These are phyloP conservation scores for Bufotes viridis DNA, from an alignment of 2,797 vertebrate species.

Conservation along the genomic window DNA sequence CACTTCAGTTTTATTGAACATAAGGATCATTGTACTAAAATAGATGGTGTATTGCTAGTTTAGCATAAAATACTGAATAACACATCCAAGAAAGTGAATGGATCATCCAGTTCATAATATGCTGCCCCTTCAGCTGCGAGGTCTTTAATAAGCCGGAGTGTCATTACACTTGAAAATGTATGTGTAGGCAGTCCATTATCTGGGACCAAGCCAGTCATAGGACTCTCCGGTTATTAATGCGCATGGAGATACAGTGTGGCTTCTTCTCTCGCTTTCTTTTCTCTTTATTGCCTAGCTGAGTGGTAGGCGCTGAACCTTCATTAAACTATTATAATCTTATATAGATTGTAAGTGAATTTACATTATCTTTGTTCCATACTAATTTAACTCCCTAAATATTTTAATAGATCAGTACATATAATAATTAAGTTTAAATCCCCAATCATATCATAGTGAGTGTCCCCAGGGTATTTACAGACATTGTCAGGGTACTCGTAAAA, in stretches of 20 bases:
- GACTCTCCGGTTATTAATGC: constrained; percentile 72
- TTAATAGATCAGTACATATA: background rate
- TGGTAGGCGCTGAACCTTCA: background rate
- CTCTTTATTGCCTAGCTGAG: constrained; percentile 52
- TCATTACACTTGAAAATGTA: constrained; percentile 85
- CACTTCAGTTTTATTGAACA: constrained; percentile 87
- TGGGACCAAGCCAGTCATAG: constrained; percentile 77
- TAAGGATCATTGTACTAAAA: constrained; percentile 87
- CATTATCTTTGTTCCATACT: background rate
- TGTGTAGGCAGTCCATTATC: constrained; percentile 79
- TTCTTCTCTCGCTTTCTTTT: constrained; percentile 64
- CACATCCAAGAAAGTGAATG: constrained; percentile 85
- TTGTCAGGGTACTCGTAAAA: background rate
- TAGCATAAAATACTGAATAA: constrained; percentile 87
- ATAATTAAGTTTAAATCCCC: background rate
- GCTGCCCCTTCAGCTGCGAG: constrained; percentile 83
- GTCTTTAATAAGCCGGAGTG: constrained; percentile 84
- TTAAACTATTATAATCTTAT: constrained; percentile 5
- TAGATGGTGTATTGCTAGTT: constrained; percentile 84
- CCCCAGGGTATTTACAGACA: background rate
- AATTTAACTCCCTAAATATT: background rate
- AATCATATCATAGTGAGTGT: too few species aligned
- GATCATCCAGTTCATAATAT: constrained; percentile 84
- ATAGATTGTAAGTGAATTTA: background rate
- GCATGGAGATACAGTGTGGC: constrained; percentile 63